Conservation (phyloP, 2,888 invertebrate genomes). For the Ecdyonurus torrentis region DNA sequence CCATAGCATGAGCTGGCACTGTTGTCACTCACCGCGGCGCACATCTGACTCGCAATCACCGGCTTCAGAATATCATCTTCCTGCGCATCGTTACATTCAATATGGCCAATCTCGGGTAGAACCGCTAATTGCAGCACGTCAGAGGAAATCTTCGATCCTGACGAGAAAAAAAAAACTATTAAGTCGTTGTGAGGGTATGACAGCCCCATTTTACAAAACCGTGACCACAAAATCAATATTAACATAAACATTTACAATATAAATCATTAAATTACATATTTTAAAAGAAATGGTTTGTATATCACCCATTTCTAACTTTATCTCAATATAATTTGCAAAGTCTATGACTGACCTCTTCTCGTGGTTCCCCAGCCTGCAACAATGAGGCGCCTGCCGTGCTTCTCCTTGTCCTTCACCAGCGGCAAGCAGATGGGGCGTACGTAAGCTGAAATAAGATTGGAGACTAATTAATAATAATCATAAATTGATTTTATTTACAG, state of each 20-base stretch:
- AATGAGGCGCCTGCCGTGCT: neutral
- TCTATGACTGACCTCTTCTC: conserved; percentile 4
- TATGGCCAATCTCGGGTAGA: neutral
- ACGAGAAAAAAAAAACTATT: no score
- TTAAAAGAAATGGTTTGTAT: no score
- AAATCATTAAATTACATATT: no score
- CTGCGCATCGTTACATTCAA: neutral
- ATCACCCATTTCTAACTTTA: no score
- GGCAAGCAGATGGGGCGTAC: conserved; percentile 14
- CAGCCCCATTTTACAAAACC: no score
- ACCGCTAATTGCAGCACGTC: neutral
- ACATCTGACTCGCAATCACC: conserved; percentile 7
- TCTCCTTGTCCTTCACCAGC: conserved; percentile 4
- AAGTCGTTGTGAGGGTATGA: no score
- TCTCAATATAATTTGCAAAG: no score
- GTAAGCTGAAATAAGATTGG: conserved; percentile 11
- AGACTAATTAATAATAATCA: neutral
- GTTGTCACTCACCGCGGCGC: conserved; percentile 10
- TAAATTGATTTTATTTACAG: no score
- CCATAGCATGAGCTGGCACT: conserved; percentile 14
- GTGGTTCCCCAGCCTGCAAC: conserved; percentile 9
- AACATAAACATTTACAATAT: no score
- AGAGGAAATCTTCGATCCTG: neutral
- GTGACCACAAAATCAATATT: no score
- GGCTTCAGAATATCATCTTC: neutral